Conservation (phyloP, 2,113 vertebrate species). For the Corythornis madagascariensis region DNA sequence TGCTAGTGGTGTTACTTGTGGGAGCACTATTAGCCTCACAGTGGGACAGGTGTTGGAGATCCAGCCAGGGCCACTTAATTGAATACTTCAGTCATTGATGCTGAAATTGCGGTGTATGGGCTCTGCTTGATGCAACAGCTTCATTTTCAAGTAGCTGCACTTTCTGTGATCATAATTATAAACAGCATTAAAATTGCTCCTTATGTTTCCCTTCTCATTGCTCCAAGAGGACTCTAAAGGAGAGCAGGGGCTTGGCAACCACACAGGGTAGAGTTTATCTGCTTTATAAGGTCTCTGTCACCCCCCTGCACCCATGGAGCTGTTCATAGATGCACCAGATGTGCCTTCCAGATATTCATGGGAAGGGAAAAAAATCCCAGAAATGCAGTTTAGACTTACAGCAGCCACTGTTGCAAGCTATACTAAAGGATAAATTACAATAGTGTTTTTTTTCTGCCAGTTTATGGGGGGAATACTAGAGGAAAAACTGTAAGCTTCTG, state of each 20-base stretch:
- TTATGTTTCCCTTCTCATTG: accelerated
- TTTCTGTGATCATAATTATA: neutral
- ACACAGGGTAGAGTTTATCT: neutral
- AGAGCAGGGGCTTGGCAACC: neutral
- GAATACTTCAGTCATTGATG: neutral
- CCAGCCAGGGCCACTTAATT: neutral
- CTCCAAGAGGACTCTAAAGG: neutral
- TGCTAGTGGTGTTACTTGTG: neutral
- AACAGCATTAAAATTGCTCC: neutral
- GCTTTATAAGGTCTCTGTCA: neutral
- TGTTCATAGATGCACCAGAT: neutral
- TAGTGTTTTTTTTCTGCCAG: no score
- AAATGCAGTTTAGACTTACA: neutral
- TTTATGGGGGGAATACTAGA: neutral
- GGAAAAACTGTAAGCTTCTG: neutral
- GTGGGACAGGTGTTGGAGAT: neutral
- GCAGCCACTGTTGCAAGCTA: neutral
- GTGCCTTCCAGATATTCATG: neutral
- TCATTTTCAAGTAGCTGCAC: neutral
- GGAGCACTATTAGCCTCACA: neutral
- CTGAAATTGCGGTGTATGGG: neutral
- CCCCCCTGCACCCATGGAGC: accelerated
- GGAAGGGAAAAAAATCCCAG: no score
- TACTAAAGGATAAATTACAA: neutral
- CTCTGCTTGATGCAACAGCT: neutral